A percentile compares a stretch with the other conserved stretches of the same genome.
phyloP scores from a whole-genome alignment of 2,797 vertebrate genomes.

The Heliangelus exortis region DNA sequence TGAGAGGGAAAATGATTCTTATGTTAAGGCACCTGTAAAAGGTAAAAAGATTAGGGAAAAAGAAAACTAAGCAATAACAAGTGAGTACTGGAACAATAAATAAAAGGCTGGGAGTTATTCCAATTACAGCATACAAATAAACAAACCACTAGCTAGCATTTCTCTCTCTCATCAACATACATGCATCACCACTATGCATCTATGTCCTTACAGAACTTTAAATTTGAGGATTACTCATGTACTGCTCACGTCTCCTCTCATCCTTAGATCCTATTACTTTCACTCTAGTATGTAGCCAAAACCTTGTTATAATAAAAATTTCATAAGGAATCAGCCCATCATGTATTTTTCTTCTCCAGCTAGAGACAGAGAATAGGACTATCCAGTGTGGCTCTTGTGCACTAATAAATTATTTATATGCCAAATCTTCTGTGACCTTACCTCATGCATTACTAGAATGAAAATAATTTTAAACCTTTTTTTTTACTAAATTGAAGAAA shows the following conservation, averaged over 20 bases:
- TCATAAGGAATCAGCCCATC: not conserved
- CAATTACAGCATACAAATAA: not conserved
- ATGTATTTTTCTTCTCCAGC: not conserved
- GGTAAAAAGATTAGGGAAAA: too few relatives aligned
- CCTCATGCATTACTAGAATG: not conserved
- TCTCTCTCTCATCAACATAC: not conserved
- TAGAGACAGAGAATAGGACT: not conserved
- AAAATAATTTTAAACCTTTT: not conserved
- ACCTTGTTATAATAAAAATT: not conserved
- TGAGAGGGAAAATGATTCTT: too few relatives aligned
- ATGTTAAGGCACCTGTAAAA: too few relatives aligned
- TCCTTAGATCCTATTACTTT: not conserved
- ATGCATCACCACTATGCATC: not conserved
- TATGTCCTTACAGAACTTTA: not conserved
- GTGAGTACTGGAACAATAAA: not conserved
- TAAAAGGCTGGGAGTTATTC: not conserved
- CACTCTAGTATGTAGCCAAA: not conserved
- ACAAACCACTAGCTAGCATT: not conserved
- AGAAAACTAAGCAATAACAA: too few relatives aligned
- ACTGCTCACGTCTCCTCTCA: not conserved
- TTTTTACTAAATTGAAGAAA: not conserved
- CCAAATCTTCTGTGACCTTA: not conserved
- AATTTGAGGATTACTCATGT: not conserved
- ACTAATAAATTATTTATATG: conserved; percentile 1
- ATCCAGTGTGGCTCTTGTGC: not conserved